Evolutionary conservation across 1,140 invertebrate genomes (phyloP).

Genomic region (Frieseomelitta varia): DNA sequence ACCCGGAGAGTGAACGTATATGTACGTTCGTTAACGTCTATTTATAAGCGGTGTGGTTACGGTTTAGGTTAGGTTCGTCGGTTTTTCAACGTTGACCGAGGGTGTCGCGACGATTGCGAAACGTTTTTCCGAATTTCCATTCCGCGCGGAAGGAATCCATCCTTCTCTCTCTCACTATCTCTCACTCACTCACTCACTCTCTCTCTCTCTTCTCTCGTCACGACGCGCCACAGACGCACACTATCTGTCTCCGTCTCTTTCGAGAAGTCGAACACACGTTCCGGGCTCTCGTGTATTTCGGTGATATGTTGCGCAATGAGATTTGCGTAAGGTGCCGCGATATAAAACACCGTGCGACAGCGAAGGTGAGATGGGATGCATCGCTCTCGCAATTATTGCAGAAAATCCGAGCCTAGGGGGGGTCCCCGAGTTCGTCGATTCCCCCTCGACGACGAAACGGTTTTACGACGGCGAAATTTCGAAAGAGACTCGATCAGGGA

Average conservation of each 20-base stretch:
- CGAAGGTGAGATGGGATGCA: conserved; percentile 31
- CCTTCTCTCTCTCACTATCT: neutral
- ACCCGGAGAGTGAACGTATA: neutral
- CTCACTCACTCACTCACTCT: neutral
- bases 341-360: conserved; percentile 66
- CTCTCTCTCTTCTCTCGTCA: neutral
- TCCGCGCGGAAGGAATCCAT: conserved; percentile 19
- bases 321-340: conserved; percentile 72
- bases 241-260: conserved; percentile 23
- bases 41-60: conserved; percentile 24
- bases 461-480: neutral
- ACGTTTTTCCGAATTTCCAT: conserved; percentile 39
- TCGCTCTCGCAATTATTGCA: neutral
- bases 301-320: conserved; percentile 76
- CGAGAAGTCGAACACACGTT: conserved; percentile 62
- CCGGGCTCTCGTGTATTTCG: conserved; percentile 73
- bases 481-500: neutral
- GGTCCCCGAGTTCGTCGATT: neutral
- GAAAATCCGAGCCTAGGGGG: neutral
- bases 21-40: conserved; percentile 40
- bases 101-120: conserved; percentile 19
- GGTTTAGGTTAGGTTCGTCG: neutral
- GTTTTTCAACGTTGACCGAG: conserved; percentile 30
- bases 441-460: neutral
- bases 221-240: neutral